phyloP scores from a whole-genome alignment of 2,113 vertebrate species.

The Rhodinocichla rosea region DNA sequence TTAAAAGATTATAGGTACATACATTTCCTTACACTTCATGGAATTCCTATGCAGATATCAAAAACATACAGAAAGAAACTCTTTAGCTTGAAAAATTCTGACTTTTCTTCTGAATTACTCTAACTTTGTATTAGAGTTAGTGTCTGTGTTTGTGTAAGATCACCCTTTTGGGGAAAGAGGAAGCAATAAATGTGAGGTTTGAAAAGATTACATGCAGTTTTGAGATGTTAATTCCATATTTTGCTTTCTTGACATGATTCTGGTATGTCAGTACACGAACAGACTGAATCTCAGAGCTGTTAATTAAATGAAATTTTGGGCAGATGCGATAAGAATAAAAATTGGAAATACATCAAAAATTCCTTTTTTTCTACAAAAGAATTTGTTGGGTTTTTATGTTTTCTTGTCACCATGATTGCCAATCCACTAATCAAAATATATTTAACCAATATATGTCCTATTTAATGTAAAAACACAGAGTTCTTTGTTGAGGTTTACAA shows the following conservation, averaged over 20 bases:
- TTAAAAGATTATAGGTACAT: neutral
- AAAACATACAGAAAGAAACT: neutral
- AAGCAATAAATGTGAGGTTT: neutral
- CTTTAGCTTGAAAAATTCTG: neutral
- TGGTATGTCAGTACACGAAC: neutral
- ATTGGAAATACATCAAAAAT: conserved; percentile 12
- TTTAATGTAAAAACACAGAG: neutral
- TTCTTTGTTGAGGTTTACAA: neutral
- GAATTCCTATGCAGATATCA: neutral
- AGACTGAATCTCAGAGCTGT: conserved; percentile 21
- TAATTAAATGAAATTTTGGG: conserved; percentile 26
- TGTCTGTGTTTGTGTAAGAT: neutral
- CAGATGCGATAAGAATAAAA: neutral
- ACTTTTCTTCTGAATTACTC: neutral
- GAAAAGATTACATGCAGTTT: neutral
- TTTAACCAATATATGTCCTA: neutral
- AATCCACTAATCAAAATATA: neutral
- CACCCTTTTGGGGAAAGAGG: neutral
- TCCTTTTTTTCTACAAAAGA: neutral
- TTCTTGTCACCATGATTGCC: conserved; percentile 18
- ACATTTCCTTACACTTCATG: neutral
- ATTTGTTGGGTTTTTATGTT: neutral
- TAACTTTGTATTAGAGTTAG: neutral
- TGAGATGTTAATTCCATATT: neutral
- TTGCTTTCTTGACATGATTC: conserved; percentile 30